These are phyloP conservation scores for Oasisia sp. DNA, from an alignment of 2,888 invertebrate genomes.

Conservation along the genomic window DNA sequence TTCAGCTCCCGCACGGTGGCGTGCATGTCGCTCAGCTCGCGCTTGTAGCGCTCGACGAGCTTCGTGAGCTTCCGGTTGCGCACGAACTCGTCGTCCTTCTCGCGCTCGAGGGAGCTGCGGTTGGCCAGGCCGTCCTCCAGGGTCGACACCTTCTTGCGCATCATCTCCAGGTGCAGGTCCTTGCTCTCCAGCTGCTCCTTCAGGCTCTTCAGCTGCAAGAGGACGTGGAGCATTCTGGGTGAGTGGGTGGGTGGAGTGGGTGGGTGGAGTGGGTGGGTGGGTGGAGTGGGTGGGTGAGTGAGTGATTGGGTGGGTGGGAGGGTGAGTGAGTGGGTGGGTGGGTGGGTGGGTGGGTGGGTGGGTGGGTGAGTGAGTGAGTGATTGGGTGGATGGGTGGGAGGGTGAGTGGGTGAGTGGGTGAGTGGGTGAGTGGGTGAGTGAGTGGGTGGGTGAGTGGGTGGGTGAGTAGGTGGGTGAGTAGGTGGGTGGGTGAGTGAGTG, in stretches of 20 bases:
- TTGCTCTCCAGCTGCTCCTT: conserved; percentile 91
- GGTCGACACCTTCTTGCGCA: conserved; percentile 80
- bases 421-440: not conserved
- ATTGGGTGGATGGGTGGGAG: not conserved
- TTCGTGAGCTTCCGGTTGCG: conserved; percentile 76
- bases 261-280: not conserved
- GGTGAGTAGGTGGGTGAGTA: too few relatives aligned
- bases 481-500: not conserved
- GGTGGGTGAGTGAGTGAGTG: not conserved
- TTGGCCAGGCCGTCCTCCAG: conserved; percentile 59
- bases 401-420: not conserved
- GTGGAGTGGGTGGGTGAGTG: not conserved
- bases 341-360: not conserved
- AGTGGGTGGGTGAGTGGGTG: not conserved
- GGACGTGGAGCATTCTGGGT: not conserved
- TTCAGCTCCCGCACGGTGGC: conserved; percentile 85
- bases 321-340: not conserved
- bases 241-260: not conserved
- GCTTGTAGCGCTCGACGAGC: conserved; percentile 82
- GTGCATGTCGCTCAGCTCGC: conserved; percentile 84
- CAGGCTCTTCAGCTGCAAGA: conserved; percentile 72
- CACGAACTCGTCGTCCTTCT: conserved; percentile 56
- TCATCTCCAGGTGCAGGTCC: conserved; percentile 88
- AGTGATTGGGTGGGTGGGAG: not conserved
- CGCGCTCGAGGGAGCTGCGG: conserved; percentile 55